Evolutionary conservation across 2,113 vertebrate species (phyloP), one percentile per base, ranked within the genome.

Genomic region (Jaculus jaculus): DNA sequence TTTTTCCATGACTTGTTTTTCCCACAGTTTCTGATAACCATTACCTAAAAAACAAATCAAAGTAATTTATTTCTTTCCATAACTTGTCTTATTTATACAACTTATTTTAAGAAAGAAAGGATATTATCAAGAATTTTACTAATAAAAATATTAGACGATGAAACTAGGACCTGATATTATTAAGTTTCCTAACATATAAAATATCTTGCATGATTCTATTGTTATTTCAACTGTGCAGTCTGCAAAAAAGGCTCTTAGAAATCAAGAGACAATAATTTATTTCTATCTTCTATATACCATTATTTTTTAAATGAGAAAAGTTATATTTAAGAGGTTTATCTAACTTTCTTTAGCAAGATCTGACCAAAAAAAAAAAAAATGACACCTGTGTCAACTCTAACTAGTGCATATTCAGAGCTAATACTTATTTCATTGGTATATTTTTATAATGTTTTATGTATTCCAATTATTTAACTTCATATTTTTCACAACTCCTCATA

Each of bases 121-220:
- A 92, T 91, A 94, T 73, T 73, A 72, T 7, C n/a, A 89, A 54
- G 32, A 86, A 9, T 61, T 18, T 90, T 87, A 51, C 51, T n/a
- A 51, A 51, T 75, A 0, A 75, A 66, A 91, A 95, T 92, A 95
- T 60, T 21, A 75, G 2, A 28, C 3, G 8, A 39, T 39, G 7
- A 72, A 26, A 65, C 80, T 93, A 1, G 5, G 1, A 7, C 60
- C 6, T 90, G 2, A 9, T 10, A 87, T 10, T 95, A 87, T 81
- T 91, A 61, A 88, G 82, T 89, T 34, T 86, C 2, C 91, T 20
- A 68, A 2, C 30, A 7, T 24, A 63, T 61, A 65, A 69, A 72
- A 87, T 66, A 93, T 66, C 6, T 9, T 89, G 23, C 0, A 30
- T 7, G 68, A 15, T 30, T 78, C 11, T 83, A 18, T 16, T 87